Conservation (phyloP, 1,140 invertebrate genomes). For the Halesus radiatus region DNA sequence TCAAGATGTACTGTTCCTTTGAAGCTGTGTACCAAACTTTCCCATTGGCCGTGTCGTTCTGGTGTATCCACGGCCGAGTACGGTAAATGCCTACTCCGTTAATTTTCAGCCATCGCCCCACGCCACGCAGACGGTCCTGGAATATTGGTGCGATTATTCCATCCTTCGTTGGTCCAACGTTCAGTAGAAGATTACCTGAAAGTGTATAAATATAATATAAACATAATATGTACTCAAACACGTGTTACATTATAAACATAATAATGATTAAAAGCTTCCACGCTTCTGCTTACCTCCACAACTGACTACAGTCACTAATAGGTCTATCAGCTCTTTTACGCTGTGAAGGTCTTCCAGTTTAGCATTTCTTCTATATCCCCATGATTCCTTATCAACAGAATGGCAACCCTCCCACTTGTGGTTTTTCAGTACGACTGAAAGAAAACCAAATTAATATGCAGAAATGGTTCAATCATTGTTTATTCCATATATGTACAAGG, state of each 20-base stretch:
- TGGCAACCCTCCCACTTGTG: conserved; percentile 96
- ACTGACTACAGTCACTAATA: conserved; percentile 85
- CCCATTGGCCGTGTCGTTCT: conserved; percentile 85
- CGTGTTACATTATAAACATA: no score
- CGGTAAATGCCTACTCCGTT: conserved; percentile 94
- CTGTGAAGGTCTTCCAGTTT: conserved; percentile 79
- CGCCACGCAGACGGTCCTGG: conserved; percentile 84
- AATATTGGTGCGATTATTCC: conserved; percentile 91
- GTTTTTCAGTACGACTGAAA: conserved; percentile 65
- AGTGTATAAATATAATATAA: background rate
- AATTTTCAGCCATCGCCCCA: conserved; percentile 83
- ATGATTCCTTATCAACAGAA: conserved; percentile 91
- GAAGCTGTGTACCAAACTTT: conserved; percentile 84
- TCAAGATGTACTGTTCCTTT: conserved; percentile 51
- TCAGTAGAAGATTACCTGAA: conserved; percentile 86
- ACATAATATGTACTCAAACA: no score
- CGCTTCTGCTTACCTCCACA: conserved; percentile 78
- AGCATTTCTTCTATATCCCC: conserved; percentile 89
- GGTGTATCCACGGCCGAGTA: conserved; percentile 82
- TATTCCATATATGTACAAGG: no score
- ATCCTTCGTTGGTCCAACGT: conserved; percentile 92
- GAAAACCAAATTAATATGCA: no score
- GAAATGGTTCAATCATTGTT: no score
- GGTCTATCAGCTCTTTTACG: conserved; percentile 79
- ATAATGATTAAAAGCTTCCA: background rate